These are phyloP conservation scores for Grammomys dolichurus DNA, from an alignment of 2,113 vertebrate species.

Conservation along the genomic window DNA sequence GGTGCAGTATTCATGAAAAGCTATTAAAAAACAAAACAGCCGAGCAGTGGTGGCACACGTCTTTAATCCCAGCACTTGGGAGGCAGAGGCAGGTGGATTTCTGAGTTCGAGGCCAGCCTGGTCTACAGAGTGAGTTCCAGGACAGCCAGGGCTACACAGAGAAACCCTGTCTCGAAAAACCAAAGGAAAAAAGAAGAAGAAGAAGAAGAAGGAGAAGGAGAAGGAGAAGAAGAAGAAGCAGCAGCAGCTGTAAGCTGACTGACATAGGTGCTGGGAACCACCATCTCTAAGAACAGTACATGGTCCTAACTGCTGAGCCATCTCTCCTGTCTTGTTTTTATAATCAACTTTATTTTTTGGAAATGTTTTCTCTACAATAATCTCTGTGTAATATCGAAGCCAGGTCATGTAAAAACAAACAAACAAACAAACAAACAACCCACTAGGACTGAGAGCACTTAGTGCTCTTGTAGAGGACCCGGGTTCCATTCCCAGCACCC, in stretches of 20 bases:
- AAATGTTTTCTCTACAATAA: conserved; percentile 43
- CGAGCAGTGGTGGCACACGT: too few species aligned
- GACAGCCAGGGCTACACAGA: too few species aligned
- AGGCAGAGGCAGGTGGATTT: too few species aligned
- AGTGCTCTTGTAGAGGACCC: neutral
- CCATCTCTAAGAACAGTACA: neutral
- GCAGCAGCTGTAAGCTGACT: too few species aligned
- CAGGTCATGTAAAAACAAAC: conserved; percentile 3
- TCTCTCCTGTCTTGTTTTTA: neutral
- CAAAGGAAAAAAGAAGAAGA: too few species aligned
- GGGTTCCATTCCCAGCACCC: too few species aligned
- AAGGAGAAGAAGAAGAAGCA: too few species aligned
- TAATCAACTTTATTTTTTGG: neutral
- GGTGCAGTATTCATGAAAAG: conserved; percentile 78
- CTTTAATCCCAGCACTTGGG: too few species aligned
- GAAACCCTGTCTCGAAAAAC: too few species aligned
- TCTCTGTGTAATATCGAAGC: neutral
- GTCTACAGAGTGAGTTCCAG: too few species aligned
- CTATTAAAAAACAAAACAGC: neutral
- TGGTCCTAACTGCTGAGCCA: neutral
- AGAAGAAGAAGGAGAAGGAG: too few species aligned
- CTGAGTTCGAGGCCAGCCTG: too few species aligned
- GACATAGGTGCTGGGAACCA: neutral
- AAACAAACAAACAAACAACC: neutral
- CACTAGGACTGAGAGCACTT: neutral